Evolutionary conservation across 2,888 invertebrate genomes (phyloP).

Genomic region (Leptinotarsa juncta): DNA sequence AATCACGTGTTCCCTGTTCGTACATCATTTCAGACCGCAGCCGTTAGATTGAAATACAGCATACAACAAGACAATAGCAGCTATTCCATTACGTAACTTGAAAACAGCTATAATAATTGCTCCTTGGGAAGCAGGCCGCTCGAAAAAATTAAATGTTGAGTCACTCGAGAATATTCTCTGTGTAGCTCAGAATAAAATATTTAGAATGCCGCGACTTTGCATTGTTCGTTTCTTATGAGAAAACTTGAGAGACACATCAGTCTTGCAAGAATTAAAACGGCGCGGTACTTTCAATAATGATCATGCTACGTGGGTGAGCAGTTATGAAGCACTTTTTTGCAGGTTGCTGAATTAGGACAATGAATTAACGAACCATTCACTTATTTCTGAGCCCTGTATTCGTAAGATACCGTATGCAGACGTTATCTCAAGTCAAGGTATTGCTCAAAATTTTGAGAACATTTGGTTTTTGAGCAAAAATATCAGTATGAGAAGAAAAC

Average conservation of each 20-base stretch:
- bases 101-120: conserved; percentile 5
- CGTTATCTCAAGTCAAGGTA: too few relatives aligned
- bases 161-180: neutral
- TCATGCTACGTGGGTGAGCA: too few relatives aligned
- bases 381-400: too few relatives aligned
- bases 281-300: too few relatives aligned
- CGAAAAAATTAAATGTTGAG: neutral
- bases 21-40: neutral
- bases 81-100: conserved; percentile 1
- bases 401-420: too few relatives aligned
- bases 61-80: neutral
- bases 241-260: neutral
- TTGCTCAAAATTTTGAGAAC: too few relatives aligned
- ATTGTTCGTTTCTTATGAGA: neutral
- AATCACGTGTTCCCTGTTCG: neutral
- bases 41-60: neutral
- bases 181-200: neutral
- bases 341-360: neutral
- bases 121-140: conserved; percentile 5
- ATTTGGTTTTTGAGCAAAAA: too few relatives aligned
- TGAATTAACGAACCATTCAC: neutral
- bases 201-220: neutral
- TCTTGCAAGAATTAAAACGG: too few relatives aligned
- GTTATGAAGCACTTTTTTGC: too few relatives aligned
- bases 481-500: too few relatives aligned